Conservation (phyloP, 2,113 vertebrate species). For the Setophaga petechia region DNA sequence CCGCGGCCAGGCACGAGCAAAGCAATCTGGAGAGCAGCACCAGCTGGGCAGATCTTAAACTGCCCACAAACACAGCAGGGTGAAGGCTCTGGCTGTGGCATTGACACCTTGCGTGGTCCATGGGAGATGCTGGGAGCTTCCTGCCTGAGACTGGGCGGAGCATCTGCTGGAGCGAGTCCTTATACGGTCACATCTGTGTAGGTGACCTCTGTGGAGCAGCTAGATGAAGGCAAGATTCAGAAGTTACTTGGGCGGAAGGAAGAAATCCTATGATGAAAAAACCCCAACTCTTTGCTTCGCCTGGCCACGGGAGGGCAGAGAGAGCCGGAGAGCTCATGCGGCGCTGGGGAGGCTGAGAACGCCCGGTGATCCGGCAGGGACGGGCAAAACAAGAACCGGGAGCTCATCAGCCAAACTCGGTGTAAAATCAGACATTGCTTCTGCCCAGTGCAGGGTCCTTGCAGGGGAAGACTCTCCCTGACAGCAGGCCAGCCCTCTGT, state of each 20-base stretch:
- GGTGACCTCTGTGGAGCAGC: not conserved
- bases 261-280: not conserved
- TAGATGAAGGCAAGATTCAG: not conserved
- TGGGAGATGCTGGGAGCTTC: not conserved
- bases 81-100: not conserved
- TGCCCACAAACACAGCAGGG: not conserved
- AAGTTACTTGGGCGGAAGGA: not conserved
- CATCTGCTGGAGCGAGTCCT: not conserved
- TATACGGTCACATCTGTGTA: fast-evolving
- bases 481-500: not conserved
- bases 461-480: not conserved
- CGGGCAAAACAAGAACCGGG: not conserved
- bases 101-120: fast-evolving
- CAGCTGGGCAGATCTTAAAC: not conserved
- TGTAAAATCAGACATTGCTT: not conserved
- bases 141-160: not conserved
- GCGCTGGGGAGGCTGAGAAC: not conserved
- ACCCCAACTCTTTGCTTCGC: not conserved
- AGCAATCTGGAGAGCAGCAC: not conserved
- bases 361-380: not conserved
- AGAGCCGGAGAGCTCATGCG: not conserved
- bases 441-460: not conserved
- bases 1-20: fast-evolving
- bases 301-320: not conserved
- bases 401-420: not conserved